Conservation (phyloP, 2,797 vertebrate genomes). For the Aulostomus chinensis region DNA sequence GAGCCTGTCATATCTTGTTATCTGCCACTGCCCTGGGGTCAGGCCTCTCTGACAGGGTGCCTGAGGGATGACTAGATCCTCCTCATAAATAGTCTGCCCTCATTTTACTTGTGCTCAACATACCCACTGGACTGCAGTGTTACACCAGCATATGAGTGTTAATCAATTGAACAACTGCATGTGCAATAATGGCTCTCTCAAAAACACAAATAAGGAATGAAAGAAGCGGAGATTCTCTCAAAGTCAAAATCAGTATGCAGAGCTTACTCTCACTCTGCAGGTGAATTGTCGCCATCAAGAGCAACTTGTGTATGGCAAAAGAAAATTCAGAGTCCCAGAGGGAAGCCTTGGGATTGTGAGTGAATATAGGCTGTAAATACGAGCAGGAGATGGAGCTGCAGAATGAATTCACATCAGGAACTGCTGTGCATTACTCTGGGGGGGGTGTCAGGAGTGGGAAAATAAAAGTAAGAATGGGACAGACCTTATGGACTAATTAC, state of each 20-base stretch:
- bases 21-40: constrained; percentile 8
- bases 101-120: constrained; percentile 25
- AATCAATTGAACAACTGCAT: constrained; percentile 33
- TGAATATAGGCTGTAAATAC: constrained; percentile 54
- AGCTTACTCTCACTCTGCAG: constrained; percentile 23
- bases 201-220: neutral
- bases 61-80: constrained; percentile 39
- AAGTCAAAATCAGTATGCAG: constrained; percentile 41
- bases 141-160: constrained; percentile 4
- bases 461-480: neutral
- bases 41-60: constrained; percentile 30
- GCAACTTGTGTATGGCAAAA: constrained; percentile 31
- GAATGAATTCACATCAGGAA: constrained; percentile 44
- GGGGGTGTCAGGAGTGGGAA: constrained; percentile 2
- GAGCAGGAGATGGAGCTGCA: constrained; percentile 38
- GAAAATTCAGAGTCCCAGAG: constrained; percentile 36
- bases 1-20: constrained; percentile 28
- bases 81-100: constrained; percentile 46
- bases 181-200: neutral
- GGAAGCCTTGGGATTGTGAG: constrained; percentile 41
- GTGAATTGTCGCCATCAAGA: constrained; percentile 41
- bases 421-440: constrained; percentile 25
- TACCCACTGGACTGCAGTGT: constrained; percentile 26
- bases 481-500: constrained; percentile 13
- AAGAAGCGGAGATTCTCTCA: constrained; percentile 10